Evolutionary conservation across 1,140 invertebrate species (phyloP).

Genomic region (Penaeus chinensis): DNA sequence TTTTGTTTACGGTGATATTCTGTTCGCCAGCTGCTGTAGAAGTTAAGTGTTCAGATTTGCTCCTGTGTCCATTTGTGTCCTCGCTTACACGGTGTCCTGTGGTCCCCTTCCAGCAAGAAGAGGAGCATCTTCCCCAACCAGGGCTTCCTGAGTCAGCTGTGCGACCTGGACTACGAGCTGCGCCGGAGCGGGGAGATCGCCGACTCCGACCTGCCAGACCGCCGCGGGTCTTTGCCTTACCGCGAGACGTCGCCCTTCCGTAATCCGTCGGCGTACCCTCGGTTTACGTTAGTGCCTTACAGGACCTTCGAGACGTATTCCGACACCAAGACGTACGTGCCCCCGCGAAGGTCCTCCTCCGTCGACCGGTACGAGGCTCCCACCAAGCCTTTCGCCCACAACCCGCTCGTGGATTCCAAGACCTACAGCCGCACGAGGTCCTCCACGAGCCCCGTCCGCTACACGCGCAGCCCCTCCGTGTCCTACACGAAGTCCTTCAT

Average conservation of each 20-base stretch:
- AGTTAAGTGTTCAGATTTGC: neutral
- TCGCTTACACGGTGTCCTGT: neutral
- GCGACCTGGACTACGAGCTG: conserved; percentile 74
- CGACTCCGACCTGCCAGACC: conserved; percentile 8
- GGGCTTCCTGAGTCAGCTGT: conserved; percentile 83
- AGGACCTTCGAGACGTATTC: conserved; percentile 41
- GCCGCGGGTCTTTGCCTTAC: neutral
- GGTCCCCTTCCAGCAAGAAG: conserved; percentile 57
- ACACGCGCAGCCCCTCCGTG: neutral
- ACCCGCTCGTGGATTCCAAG: conserved; percentile 34
- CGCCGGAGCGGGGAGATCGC: conserved; percentile 40
- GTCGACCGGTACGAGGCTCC: conserved; percentile 31
- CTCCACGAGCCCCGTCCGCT: conserved; percentile 17
- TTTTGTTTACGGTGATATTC: no score
- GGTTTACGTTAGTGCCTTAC: conserved; percentile 39
- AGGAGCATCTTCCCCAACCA: conserved; percentile 78
- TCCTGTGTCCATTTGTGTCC: neutral
- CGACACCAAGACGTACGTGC: conserved; percentile 50
- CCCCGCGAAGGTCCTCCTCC: conserved; percentile 31
- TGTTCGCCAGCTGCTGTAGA: no score
- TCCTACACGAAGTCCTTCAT: conserved; percentile 2
- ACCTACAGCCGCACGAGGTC: neutral
- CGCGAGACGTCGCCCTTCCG: conserved; percentile 17
- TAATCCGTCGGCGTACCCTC: conserved; percentile 32
- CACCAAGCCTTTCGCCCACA: neutral